A percentile compares a stretch with the other conserved stretches of the same genome.
These are phyloP conservation scores for Cyclina sinensis DNA, from an alignment of 1,140 invertebrate species.

Conservation along the genomic window DNA sequence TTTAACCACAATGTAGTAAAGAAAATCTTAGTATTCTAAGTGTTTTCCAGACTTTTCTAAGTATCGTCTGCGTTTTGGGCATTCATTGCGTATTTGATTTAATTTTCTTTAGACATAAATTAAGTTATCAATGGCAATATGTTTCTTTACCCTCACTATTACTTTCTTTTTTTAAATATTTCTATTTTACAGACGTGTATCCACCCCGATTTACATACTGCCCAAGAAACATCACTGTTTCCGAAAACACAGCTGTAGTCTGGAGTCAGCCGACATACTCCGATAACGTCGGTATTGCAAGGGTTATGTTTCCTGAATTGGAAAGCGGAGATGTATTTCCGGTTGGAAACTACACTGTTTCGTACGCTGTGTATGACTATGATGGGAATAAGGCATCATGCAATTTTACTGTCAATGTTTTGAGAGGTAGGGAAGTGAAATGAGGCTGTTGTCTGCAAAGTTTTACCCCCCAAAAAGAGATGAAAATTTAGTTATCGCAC, in stretches of 20 bases:
- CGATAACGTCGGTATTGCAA: conserved; percentile 12
- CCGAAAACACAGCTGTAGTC: not conserved
- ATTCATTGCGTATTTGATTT: too few species aligned
- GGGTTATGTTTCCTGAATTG: not conserved
- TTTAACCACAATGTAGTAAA: too few species aligned
- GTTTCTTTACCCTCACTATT: too few species aligned
- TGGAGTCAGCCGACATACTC: not conserved
- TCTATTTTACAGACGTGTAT: not conserved
- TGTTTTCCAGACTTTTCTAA: too few species aligned
- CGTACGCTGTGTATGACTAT: not conserved
- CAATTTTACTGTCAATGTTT: not conserved
- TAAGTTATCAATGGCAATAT: too few species aligned
- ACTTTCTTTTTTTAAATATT: too few species aligned
- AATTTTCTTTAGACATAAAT: too few species aligned
- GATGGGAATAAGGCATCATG: conserved; percentile 10
- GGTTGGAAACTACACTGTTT: not conserved
- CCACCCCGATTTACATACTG: not conserved
- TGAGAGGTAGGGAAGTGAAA: not conserved
- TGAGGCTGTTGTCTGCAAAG: too few species aligned
- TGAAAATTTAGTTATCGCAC: too few species aligned
- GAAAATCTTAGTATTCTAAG: too few species aligned
- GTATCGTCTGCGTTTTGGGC: too few species aligned
- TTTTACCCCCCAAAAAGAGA: too few species aligned
- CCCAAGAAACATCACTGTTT: not conserved
- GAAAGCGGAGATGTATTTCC: not conserved